Conservation (phyloP, 23 tunicate genomes). For the Oikopleura dioica region DNA sequence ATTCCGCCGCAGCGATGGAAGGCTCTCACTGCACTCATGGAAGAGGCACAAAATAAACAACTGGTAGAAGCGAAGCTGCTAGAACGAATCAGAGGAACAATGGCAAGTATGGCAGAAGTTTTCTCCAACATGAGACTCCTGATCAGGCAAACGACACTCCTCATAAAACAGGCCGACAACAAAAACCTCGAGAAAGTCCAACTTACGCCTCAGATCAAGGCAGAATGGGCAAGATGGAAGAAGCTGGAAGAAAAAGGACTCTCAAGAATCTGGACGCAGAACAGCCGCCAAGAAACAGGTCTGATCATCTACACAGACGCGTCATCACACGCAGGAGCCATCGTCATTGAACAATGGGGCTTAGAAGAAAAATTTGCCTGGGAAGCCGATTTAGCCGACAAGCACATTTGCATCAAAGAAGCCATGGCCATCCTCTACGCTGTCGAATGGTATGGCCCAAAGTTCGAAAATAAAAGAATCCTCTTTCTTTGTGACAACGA, state of each 20-base stretch:
- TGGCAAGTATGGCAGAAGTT: not conserved
- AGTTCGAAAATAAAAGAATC: not conserved
- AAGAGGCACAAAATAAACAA: too few species aligned
- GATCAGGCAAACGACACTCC: not conserved
- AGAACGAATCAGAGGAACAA: not conserved
- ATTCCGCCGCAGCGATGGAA: not conserved
- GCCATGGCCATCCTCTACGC: not conserved
- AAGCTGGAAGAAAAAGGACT: too few species aligned
- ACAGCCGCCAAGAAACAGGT: too few species aligned
- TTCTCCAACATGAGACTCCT: not conserved
- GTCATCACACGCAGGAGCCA: not conserved
- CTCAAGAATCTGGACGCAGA: too few species aligned
- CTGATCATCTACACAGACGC: not conserved
- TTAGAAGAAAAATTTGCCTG: not conserved
- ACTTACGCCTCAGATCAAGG: too few species aligned
- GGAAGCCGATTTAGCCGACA: not conserved
- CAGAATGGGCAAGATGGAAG: too few species aligned
- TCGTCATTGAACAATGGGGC: too few species aligned
- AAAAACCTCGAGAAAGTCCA: too few species aligned
- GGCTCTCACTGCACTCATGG: not conserved
- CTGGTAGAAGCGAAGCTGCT: not conserved
- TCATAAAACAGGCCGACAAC: too few species aligned
- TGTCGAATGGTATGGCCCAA: not conserved
- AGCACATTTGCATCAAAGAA: not conserved
- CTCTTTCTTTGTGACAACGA: not conserved